Conservation (phyloP, 1,140 invertebrate species). For the Varroa destructor region DNA sequence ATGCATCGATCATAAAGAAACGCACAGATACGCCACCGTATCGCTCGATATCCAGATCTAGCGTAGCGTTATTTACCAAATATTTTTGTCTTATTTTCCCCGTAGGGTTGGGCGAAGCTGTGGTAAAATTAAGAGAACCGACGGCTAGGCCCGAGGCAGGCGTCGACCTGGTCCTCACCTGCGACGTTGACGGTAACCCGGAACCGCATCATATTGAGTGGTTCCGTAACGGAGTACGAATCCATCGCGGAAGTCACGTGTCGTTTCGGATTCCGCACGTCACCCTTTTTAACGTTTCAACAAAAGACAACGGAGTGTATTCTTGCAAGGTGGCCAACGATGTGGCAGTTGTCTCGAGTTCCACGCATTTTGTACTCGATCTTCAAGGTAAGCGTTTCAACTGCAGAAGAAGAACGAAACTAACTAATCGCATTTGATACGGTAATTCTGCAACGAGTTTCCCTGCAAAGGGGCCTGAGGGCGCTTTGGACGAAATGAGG, state of each 20-base stretch:
- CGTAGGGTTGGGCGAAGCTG: conserved; percentile 16
- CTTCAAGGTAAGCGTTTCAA: conserved; percentile 44
- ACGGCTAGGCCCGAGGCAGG: conserved; percentile 43
- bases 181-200: conserved; percentile 57
- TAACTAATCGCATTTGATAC: not conserved
- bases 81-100: not conserved
- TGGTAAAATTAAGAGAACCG: not conserved
- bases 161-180: conserved; percentile 53
- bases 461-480: not conserved
- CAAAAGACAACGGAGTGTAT: conserved; percentile 55
- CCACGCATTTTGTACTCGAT: conserved; percentile 46
- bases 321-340: conserved; percentile 53
- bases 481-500: not conserved
- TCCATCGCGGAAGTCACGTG: conserved; percentile 48
- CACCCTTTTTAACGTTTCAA: conserved; percentile 43
- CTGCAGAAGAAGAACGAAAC: not conserved
- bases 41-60: too few species aligned
- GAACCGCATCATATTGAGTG: conserved; percentile 54
- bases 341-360: conserved; percentile 49
- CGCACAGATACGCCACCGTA: too few species aligned
- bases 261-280: conserved; percentile 51
- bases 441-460: too few species aligned
- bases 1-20: too few species aligned
- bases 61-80: too few species aligned
- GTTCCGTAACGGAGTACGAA: conserved; percentile 55